Evolutionary conservation across 1,140 invertebrate genomes (phyloP).

Genomic region (Bacillus rossius): DNA sequence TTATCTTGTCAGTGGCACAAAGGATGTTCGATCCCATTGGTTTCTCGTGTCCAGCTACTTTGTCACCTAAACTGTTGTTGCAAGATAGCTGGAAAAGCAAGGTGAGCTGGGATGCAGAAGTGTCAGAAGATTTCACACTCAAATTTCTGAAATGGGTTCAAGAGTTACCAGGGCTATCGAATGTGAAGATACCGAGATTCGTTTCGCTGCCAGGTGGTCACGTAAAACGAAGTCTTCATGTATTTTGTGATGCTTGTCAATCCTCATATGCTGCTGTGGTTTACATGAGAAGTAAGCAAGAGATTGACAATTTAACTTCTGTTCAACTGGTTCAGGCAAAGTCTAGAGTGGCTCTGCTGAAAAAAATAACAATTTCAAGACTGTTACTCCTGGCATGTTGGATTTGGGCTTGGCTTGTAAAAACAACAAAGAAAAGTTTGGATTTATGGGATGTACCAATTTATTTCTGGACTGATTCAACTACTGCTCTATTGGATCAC

Average conservation of each 20-base stretch:
- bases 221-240: slow-evolving; percentile 22
- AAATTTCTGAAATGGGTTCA: slow-evolving; percentile 23
- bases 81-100: slow-evolving; percentile 27
- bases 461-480: slow-evolving; percentile 35
- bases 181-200: slow-evolving; percentile 26
- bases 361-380: slow-evolving; percentile 30
- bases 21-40: slow-evolving; percentile 35
- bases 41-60: slow-evolving; percentile 28
- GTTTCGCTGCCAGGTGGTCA: slow-evolving; percentile 7
- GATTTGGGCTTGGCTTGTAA: slow-evolving; percentile 29
- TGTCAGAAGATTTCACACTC: slow-evolving; percentile 7
- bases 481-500: slow-evolving; percentile 32
- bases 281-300: slow-evolving; percentile 24
- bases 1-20: slow-evolving; percentile 25
- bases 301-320: neutral
- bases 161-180: slow-evolving; percentile 15
- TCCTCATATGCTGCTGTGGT: slow-evolving; percentile 30
- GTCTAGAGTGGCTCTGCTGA: slow-evolving; percentile 32
- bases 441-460: slow-evolving; percentile 12
- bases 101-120: slow-evolving; percentile 24
- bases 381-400: slow-evolving; percentile 36
- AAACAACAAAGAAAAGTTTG: slow-evolving; percentile 19
- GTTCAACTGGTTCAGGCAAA: slow-evolving; percentile 31
- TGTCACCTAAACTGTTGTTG: slow-evolving; percentile 28
- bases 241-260: slow-evolving; percentile 36